Conservation (phyloP, 2,113 vertebrate species). For the Heterotis niloticus region DNA sequence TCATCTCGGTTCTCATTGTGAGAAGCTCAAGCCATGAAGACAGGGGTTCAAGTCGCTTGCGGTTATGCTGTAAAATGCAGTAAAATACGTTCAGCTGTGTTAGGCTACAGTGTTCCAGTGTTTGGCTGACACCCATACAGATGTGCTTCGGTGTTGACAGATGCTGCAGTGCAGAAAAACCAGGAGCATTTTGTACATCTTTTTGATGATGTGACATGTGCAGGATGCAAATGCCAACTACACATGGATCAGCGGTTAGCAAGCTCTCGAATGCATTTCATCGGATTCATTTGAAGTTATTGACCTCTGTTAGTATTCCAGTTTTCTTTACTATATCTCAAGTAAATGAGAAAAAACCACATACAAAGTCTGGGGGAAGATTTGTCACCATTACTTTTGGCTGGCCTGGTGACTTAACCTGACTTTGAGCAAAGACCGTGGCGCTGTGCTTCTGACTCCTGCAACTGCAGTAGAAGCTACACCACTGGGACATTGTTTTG, state of each 20-base stretch:
- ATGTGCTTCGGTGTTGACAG: not conserved
- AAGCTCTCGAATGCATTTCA: not conserved
- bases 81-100: not conserved
- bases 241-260: not conserved
- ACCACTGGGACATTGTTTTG: no score
- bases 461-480: no score
- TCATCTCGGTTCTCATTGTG: not conserved
- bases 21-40: conserved; percentile 14
- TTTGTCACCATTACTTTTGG: no score
- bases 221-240: not conserved
- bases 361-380: not conserved
- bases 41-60: not conserved
- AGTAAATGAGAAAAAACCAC: not conserved
- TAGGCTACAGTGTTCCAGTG: not conserved
- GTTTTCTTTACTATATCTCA: not conserved
- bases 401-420: no score
- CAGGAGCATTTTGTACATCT: not conserved
- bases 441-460: no score
- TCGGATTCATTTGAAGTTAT: not conserved
- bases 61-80: conserved; percentile 2
- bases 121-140: not conserved
- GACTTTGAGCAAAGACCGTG: no score
- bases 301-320: not conserved
- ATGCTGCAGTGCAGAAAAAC: not conserved
- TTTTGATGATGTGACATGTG: not conserved